phyloP scores from a whole-genome alignment of 2,797 vertebrate species.

The Acestrorhynchus altus region DNA sequence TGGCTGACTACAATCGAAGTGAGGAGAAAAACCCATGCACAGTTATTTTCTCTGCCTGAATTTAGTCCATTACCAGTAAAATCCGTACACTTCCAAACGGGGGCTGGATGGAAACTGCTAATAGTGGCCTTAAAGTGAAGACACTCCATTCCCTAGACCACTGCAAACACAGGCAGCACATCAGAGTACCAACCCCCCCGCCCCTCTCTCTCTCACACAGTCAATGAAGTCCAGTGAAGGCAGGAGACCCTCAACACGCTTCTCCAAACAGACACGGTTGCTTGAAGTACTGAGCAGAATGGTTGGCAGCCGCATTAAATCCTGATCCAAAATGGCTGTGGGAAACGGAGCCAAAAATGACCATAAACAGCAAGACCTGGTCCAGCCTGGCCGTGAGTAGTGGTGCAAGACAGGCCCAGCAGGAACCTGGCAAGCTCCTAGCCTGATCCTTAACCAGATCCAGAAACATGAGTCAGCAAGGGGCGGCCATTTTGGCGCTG shows the following conservation, averaged over 20 bases:
- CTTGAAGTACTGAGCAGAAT: constrained; percentile 7
- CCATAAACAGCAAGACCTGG: constrained; percentile 22
- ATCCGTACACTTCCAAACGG: not conserved
- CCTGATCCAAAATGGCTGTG: constrained; percentile 17
- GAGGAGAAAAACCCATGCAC: no score
- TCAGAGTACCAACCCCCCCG: not conserved
- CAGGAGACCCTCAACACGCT: not conserved
- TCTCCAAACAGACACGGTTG: not conserved
- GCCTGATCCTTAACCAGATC: constrained; percentile 43
- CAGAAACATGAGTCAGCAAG: constrained; percentile 51
- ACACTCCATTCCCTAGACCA: not conserved
- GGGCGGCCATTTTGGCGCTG: constrained; percentile 48
- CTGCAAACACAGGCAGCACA: not conserved
- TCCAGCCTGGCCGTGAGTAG: not conserved
- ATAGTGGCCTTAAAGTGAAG: not conserved
- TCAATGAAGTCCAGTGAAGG: no score
- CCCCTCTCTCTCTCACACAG: not conserved
- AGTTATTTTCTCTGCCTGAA: not conserved
- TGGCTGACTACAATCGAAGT: no score
- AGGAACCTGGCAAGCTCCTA: constrained; percentile 43
- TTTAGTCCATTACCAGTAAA: not conserved
- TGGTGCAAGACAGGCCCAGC: constrained; percentile 32
- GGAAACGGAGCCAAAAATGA: not conserved
- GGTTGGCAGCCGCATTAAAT: constrained; percentile 3
- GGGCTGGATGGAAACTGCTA: not conserved